These are phyloP conservation scores for Andrena minutula DNA, from an alignment of 2,888 invertebrate genomes.

Conservation along the genomic window DNA sequence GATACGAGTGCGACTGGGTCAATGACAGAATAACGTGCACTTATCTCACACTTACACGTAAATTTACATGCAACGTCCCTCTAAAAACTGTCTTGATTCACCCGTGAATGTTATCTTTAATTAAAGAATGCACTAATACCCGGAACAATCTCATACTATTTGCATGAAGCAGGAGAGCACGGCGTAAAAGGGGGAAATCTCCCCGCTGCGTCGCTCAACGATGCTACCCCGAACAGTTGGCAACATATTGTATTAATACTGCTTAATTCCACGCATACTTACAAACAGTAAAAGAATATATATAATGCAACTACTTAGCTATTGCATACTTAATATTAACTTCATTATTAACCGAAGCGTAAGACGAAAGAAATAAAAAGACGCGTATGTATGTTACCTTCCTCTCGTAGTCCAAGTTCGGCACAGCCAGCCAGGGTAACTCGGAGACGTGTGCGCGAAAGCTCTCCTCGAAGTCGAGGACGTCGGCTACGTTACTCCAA, in stretches of 20 bases:
- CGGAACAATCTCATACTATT: not conserved
- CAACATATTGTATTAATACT: not conserved
- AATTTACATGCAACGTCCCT: not conserved
- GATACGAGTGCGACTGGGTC: not conserved
- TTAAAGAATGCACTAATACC: not conserved
- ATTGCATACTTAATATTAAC: not conserved
- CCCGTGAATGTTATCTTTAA: not conserved
- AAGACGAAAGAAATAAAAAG: not conserved
- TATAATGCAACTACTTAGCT: not conserved
- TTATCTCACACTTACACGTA: not conserved
- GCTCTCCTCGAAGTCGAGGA: slow-evolving; percentile 88
- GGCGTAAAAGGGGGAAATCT: not conserved
- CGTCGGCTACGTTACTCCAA: slow-evolving; percentile 89
- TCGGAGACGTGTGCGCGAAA: slow-evolving; percentile 88
- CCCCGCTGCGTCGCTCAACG: not conserved
- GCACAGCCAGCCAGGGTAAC: slow-evolving; percentile 90
- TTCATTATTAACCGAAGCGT: not conserved
- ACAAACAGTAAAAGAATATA: not conserved
- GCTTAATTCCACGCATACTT: not conserved
- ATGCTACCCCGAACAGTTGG: not conserved
- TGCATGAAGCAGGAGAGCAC: not conserved
- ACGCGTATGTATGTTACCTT: slow-evolving; percentile 86
- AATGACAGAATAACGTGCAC: slow-evolving; percentile 1
- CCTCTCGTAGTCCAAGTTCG: slow-evolving; percentile 89
- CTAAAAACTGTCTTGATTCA: not conserved